Conservation (phyloP, 2,888 invertebrate genomes). For the Lasius platythorax region DNA sequence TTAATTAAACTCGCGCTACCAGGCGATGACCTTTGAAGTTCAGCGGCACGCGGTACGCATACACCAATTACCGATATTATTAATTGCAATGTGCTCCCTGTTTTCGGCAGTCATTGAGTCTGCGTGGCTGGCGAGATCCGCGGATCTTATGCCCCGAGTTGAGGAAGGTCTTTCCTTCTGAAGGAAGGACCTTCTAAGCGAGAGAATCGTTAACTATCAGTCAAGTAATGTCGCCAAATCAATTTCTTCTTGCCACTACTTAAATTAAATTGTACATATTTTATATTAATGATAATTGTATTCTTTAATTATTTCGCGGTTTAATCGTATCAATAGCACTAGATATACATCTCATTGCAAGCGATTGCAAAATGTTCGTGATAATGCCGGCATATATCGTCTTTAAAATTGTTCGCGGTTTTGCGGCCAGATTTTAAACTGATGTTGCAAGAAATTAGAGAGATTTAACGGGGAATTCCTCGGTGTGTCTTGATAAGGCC, state of each 20-base stretch:
- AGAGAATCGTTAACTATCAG: too few species aligned
- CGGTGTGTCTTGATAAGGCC: constrained; percentile 13
- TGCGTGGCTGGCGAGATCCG: neutral
- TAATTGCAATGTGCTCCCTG: constrained; percentile 72
- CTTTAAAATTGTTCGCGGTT: constrained; percentile 10
- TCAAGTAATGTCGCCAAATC: too few species aligned
- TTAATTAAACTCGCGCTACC: constrained; percentile 80
- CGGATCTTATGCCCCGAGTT: constrained; percentile 9
- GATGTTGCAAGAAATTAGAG: constrained; percentile 15
- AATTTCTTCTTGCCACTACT: neutral
- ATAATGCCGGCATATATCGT: constrained; percentile 14
- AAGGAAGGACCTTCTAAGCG: neutral
- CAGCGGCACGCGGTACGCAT: constrained; percentile 75
- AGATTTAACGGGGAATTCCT: constrained; percentile 39
- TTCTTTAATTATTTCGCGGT: constrained; percentile 30
- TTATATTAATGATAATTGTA: neutral
- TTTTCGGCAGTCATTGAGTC: constrained; percentile 61
- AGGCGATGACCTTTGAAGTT: constrained; percentile 82
- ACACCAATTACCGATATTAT: constrained; percentile 79
- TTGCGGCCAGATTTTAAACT: neutral
- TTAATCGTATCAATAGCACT: neutral
- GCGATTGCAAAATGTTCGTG: constrained; percentile 29
- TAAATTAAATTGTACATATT: neutral
- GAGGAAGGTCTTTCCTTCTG: neutral
- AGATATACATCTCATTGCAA: constrained; percentile 16